Base-by-base conservation (phyloP, 2,113 vertebrate genomes). In the Microtus richardsoni region DNA sequence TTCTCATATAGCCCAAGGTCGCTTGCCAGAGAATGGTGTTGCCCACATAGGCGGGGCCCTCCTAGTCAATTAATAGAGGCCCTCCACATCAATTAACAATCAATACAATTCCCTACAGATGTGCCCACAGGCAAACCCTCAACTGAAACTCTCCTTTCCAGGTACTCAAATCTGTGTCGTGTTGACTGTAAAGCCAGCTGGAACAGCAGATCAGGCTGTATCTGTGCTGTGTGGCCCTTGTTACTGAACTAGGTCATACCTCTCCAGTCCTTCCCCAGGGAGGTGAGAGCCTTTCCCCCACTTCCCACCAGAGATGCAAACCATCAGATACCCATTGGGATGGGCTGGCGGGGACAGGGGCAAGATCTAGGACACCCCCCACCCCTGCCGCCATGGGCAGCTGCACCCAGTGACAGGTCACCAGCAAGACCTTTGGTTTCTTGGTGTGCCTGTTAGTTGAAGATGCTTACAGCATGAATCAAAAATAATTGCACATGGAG, bases 401-500 rank as follows among this genome's bases (percentile, higher is more conserved):
- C 75, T 83, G 74, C 0, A 0, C 7, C 47, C 7, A 26, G 1
- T 19, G 6, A 21, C 49, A 24, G 66, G 8, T 44, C 58, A 36
- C 78, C 24, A 22, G n/a, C 3, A 2, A 21, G 36, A 22, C 8
- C 83, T 95, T 91, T 11, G 1, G 24, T 21, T 95, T 97, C 96
- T 93, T 93, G 89, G 82, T 95, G 86, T 73, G 91, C 97, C 96
- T 95, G 60, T 95, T 95, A 89, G 88, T 91, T 92, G 96, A 95
- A 97, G 89, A 49, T 86, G 80, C 90, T 93, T 97, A 96, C 70
- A 87, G 49, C 95, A 94, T 96, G 93, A 97, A 97, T 98, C 93
- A 97, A 95, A 97, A 97, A 83, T 94, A 83, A 96, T 98, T 97
- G 98, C 88, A 97, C 87, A 21, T 79, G 87, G 83, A 97, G 94